These are phyloP conservation scores for Ramphastos sulfuratus DNA, from an alignment of 2,113 vertebrate genomes.

Conservation along the genomic window DNA sequence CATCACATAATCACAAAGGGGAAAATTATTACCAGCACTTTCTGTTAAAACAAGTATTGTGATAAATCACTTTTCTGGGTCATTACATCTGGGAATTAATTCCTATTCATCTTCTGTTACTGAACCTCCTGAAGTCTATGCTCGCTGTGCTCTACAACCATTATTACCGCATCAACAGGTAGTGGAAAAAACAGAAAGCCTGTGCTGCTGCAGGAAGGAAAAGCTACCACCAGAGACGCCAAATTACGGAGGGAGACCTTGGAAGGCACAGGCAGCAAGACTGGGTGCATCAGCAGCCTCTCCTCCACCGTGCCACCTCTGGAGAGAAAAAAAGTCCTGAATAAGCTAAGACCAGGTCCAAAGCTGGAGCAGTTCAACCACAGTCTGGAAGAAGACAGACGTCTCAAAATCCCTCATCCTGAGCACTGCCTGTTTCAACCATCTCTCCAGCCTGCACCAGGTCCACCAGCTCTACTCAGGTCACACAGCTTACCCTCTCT, in stretches of 20 bases:
- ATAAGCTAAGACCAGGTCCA: neutral
- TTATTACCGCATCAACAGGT: fast-evolving
- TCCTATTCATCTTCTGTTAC: neutral
- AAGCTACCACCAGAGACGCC: neutral
- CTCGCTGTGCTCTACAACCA: neutral
- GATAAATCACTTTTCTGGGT: neutral
- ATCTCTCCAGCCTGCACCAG: fast-evolving
- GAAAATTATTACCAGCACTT: neutral
- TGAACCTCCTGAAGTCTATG: fast-evolving
- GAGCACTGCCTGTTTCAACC: fast-evolving
- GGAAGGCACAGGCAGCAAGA: neutral
- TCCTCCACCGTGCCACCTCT: neutral
- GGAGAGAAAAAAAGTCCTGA: neutral
- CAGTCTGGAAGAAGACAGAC: neutral
- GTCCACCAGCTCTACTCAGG: neutral
- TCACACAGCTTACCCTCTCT: fast-evolving
- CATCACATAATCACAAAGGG: neutral
- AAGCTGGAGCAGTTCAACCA: neutral
- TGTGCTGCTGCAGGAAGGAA: neutral
- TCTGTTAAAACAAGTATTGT: neutral
- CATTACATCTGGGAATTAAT: neutral
- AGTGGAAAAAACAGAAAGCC: neutral
- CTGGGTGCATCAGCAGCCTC: neutral
- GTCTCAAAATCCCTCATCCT: neutral
- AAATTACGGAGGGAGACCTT: fast-evolving